A percentile compares a stretch with the other conserved stretches of the same genome.
These are phyloP conservation scores for Halcyon leucocephala DNA, from an alignment of 2,797 vertebrate genomes.

Conservation along the genomic window DNA sequence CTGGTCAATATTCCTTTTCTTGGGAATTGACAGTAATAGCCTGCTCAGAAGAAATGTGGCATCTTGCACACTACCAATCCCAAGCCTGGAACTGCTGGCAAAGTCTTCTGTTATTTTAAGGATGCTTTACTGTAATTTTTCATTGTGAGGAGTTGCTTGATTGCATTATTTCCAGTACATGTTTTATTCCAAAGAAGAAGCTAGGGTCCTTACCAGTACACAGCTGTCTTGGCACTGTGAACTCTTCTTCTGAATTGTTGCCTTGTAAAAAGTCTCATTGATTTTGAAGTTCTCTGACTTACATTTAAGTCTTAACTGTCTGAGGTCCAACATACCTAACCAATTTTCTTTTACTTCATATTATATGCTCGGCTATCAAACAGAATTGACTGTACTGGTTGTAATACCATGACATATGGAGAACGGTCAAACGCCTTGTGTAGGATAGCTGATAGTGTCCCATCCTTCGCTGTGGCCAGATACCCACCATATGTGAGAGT, in stretches of 20 bases:
- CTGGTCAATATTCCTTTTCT: slow-evolving; percentile 43
- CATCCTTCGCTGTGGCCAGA: slow-evolving; percentile 3
- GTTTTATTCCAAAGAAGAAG: slow-evolving; percentile 57
- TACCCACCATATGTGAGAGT: not conserved
- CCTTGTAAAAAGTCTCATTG: slow-evolving; percentile 70
- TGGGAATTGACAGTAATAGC: slow-evolving; percentile 35
- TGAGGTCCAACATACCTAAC: slow-evolving; percentile 59
- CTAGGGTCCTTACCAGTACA: slow-evolving; percentile 48
- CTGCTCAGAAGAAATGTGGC: slow-evolving; percentile 33
- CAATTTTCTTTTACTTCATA: slow-evolving; percentile 69
- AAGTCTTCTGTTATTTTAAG: slow-evolving; percentile 47
- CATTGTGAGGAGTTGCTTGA: slow-evolving; percentile 46
- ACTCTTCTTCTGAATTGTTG: slow-evolving; percentile 56
- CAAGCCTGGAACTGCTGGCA: slow-evolving; percentile 26
- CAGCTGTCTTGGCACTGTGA: slow-evolving; percentile 62
- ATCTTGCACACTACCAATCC: slow-evolving; percentile 7
- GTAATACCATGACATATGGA: slow-evolving; percentile 61
- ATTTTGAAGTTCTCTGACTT: slow-evolving; percentile 70
- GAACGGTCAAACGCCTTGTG: not conserved
- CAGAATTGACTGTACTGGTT: slow-evolving; percentile 46
- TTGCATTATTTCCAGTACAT: slow-evolving; percentile 52
- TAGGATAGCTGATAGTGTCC: not conserved
- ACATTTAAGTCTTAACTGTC: slow-evolving; percentile 62
- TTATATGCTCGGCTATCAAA: slow-evolving; percentile 65
- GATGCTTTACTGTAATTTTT: slow-evolving; percentile 30